Base-by-base conservation (phyloP, 2,113 vertebrate genomes). In the Origma solitaria region DNA sequence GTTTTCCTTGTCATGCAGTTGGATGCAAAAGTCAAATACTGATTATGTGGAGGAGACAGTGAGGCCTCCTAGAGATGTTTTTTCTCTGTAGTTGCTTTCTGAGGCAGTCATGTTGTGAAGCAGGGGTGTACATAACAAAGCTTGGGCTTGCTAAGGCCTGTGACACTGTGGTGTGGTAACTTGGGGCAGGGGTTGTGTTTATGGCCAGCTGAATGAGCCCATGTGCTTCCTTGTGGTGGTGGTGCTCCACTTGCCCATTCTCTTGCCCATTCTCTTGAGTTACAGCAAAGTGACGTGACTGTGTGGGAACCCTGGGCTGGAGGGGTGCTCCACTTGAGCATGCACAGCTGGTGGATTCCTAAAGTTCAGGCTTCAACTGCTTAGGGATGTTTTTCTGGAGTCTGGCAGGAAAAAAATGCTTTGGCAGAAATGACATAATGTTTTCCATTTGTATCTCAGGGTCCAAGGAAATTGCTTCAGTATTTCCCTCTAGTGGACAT, bases 261-360 rank as follows among this genome's bases (percentile, higher is more conserved):
- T 37, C n/a, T 60, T 90, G 28, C 11, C 23, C 5, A 4, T 60
- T 71, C 11, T 37, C 9, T 33, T 47, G 31, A 82, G 25, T 40
- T 69, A 44, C 24, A 44, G 40, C 37, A 69, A 51, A 56, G 6
- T 18, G 65, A 86, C 58, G 22, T 40, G 28, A 15, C 30, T 61
- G 17, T 0, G 0, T 10, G 17, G 35, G 25, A n/a, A 1, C 1
- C 13, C 7, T 35, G 33, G 31, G 33, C 38, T 23, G 8, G 5
- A 64, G 7, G 7, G 5, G 4, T 50, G 16, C 33, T 33, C 15
- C 15, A 33, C 58, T 65, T 42, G 12, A 49, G 10, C 1, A 1
- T 27, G 11, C 2, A 1, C 42, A 50, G 27, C 16, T 44, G 22
- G 8, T 76, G 9, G n/a, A 57, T 76, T 85, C n/a, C 45, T 82